A percentile compares a stretch with the other conserved stretches of the same genome.
Evolutionary conservation across 1,140 invertebrate species (phyloP).

Genomic region (Drosophila gunungcola): DNA sequence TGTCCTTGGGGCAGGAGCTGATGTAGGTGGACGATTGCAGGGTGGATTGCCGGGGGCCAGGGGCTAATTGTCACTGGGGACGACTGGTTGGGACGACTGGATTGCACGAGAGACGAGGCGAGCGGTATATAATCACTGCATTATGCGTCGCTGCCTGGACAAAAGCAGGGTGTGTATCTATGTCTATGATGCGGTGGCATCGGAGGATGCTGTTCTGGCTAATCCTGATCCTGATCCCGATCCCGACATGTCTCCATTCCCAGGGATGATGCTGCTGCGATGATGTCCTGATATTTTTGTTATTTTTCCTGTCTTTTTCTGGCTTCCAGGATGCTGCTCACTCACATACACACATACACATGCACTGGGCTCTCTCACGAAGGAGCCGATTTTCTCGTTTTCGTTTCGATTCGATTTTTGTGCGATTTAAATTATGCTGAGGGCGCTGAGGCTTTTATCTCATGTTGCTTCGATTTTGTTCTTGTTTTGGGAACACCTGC

Average conservation of each 20-base stretch:
- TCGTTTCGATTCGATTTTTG: slow-evolving; percentile 24
- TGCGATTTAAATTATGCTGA: slow-evolving; percentile 24
- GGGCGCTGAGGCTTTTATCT: slow-evolving; percentile 9
- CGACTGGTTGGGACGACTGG: background rate
- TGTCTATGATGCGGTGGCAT: slow-evolving; percentile 35
- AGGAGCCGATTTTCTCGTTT: slow-evolving; percentile 24
- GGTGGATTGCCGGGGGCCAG: background rate
- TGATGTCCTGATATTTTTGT: slow-evolving; percentile 32
- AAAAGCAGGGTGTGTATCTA: slow-evolving; percentile 33
- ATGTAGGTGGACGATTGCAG: background rate
- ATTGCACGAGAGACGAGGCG: slow-evolving; percentile 23
- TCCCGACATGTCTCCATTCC: slow-evolving; percentile 39
- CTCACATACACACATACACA: slow-evolving; percentile 35
- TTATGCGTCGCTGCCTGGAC: slow-evolving; percentile 47
- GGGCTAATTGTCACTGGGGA: slow-evolving; percentile 26
- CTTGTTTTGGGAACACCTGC: slow-evolving; percentile 5
- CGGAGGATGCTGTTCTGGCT: slow-evolving; percentile 21
- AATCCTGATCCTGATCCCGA: slow-evolving; percentile 14
- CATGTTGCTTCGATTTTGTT: background rate
- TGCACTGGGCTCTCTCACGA: slow-evolving; percentile 27
- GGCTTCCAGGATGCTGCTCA: slow-evolving; percentile 53
- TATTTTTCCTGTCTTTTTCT: slow-evolving; percentile 25
- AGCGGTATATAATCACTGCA: slow-evolving; percentile 45
- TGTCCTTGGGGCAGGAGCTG: slow-evolving; percentile 1
- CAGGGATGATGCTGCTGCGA: background rate